A percentile compares a stretch with the other conserved stretches of the same genome.
Conservation (phyloP, 2,888 invertebrate species). For the Eupithecia exiguata region DNA sequence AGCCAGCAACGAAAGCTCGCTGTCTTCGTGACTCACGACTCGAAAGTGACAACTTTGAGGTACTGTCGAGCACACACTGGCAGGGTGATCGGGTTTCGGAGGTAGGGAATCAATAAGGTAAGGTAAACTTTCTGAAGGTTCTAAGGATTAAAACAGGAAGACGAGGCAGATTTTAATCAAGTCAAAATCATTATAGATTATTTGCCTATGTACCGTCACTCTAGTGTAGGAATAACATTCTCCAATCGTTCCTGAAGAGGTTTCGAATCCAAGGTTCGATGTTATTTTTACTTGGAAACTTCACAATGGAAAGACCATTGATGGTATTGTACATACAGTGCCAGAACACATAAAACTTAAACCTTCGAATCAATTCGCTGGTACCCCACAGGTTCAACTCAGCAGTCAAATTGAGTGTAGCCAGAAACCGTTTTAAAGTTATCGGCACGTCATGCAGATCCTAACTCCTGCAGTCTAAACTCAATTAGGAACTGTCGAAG, state of each 20-base stretch:
- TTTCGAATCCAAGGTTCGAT: background rate
- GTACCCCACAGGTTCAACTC: background rate
- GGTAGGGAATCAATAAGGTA: constrained; percentile 21
- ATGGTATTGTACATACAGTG: background rate
- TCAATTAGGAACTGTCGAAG: constrained; percentile 32
- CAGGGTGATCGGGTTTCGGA: constrained; percentile 51
- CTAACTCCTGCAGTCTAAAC: constrained; percentile 29
- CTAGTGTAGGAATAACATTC: background rate
- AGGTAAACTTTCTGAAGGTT: background rate
- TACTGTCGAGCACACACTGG: constrained; percentile 56
- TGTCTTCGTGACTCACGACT: constrained; percentile 73
- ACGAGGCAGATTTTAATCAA: background rate
- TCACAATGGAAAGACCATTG: background rate
- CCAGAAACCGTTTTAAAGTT: constrained; percentile 18
- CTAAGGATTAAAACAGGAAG: background rate
- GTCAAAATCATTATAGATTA: no score
- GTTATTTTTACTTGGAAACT: background rate
- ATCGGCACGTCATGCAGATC: constrained; percentile 24
- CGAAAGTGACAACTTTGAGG: constrained; percentile 71
- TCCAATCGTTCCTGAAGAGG: background rate
- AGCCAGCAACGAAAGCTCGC: constrained; percentile 61
- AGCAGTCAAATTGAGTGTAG: constrained; percentile 23
- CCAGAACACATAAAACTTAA: background rate
- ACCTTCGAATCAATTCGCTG: background rate
- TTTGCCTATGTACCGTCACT: background rate